These are phyloP conservation scores for Lamproptera curius DNA, from an alignment of 2,888 invertebrate species.

Conservation along the genomic window DNA sequence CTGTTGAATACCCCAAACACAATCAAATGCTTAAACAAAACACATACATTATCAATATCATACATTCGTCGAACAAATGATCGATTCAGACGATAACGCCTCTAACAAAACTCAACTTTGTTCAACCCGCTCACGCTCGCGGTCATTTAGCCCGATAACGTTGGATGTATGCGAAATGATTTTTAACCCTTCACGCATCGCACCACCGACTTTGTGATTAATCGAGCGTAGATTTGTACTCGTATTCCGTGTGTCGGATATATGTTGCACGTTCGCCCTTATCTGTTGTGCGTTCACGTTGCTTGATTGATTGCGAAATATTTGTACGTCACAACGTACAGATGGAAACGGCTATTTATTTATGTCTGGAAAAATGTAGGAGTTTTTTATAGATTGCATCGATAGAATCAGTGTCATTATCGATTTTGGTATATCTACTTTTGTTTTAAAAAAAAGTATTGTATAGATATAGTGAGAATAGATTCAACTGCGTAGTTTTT, in stretches of 20 bases:
- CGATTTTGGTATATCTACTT: too few relatives aligned
- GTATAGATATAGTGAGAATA: too few relatives aligned
- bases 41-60: too few relatives aligned
- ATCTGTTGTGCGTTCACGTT: constrained; percentile 29
- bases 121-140: constrained; percentile 44
- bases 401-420: too few relatives aligned
- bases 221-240: constrained; percentile 42
- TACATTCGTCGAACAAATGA: too few relatives aligned
- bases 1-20: too few relatives aligned
- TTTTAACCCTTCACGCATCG: constrained; percentile 65
- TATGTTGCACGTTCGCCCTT: constrained; percentile 28
- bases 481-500: too few relatives aligned
- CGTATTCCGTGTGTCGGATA: constrained; percentile 36
- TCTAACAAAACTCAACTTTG: constrained; percentile 25
- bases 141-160: constrained; percentile 67
- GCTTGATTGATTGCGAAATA: constrained; percentile 30
- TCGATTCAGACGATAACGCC: too few relatives aligned
- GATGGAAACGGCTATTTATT: neutral
- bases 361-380: neutral
- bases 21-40: too few relatives aligned
- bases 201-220: constrained; percentile 46
- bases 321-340: constrained; percentile 1
- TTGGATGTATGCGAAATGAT: constrained; percentile 68
- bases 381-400: too few relatives aligned
- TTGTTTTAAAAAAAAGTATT: too few relatives aligned